phyloP scores from a whole-genome alignment of 2,888 invertebrate species.

The Drosophila austrosaltans region DNA sequence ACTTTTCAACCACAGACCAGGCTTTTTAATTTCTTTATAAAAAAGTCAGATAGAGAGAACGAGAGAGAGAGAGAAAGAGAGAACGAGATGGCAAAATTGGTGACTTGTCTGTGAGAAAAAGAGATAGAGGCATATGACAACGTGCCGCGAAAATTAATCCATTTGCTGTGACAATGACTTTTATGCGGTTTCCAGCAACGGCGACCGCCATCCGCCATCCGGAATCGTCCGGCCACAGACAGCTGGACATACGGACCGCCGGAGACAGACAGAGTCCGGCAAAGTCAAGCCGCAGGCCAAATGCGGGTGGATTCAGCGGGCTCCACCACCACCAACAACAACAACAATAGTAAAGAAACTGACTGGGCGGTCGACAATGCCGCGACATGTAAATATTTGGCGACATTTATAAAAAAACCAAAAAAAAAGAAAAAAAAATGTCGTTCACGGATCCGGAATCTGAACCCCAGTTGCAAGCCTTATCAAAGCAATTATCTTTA shows the following conservation, averaged over 20 bases:
- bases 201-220: conserved; percentile 50
- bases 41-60: conserved; percentile 34
- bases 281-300: conserved; percentile 73
- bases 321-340: conserved; percentile 1
- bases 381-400: conserved; percentile 78
- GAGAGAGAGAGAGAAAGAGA: conserved; percentile 10
- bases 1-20: conserved; percentile 54
- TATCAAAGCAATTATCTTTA: conserved; percentile 77
- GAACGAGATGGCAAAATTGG: background rate
- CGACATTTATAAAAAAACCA: conserved; percentile 68
- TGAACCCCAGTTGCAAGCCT: conserved; percentile 45
- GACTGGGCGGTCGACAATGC: conserved; percentile 56
- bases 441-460: conserved; percentile 31
- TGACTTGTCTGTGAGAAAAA: conserved; percentile 11
- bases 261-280: conserved; percentile 50
- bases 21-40: conserved; percentile 74
- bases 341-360: conserved; percentile 21
- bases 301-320: conserved; percentile 54
- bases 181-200: conserved; percentile 76
- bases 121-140: conserved; percentile 61
- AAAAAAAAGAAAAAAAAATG: conserved; percentile 10
- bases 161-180: conserved; percentile 79
- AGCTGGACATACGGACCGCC: conserved; percentile 40
- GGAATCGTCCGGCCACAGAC: conserved; percentile 52
- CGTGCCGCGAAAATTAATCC: conserved; percentile 78